A percentile compares a stretch with the other conserved stretches of the same genome.
Evolutionary conservation across 2,113 vertebrate species (phyloP).

Genomic region (Bambusicola thoracicus): DNA sequence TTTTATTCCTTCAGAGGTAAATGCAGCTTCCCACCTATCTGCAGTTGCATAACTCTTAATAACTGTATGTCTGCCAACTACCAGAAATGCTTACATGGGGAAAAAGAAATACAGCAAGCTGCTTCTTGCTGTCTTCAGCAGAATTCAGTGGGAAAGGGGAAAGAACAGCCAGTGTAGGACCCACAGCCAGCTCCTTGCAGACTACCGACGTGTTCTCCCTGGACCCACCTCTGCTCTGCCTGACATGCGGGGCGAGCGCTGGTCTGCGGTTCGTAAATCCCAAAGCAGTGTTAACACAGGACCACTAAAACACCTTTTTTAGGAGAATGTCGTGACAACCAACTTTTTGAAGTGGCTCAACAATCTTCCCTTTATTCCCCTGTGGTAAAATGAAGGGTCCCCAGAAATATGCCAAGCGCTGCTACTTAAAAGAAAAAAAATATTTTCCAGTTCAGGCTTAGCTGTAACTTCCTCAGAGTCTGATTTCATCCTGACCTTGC

Average conservation of each 20-base stretch:
- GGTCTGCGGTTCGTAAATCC: neutral
- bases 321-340: neutral
- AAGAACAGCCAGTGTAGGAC: neutral
- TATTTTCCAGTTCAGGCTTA: neutral
- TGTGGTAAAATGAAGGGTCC: neutral
- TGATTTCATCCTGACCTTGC: neutral
- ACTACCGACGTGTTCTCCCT: neutral
- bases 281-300: neutral
- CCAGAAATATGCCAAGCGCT: neutral
- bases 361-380: neutral
- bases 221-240: neutral
- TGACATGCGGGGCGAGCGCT: neutral
- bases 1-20: neutral
- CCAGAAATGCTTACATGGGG: neutral
- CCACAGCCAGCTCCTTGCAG: neutral
- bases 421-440: neutral
- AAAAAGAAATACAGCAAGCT: neutral
- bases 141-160: neutral
- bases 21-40: neutral
- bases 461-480: neutral
- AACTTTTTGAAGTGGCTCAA: neutral
- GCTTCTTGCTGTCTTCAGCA: constrained; percentile 35
- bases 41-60: neutral
- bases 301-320: neutral
- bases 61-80: neutral